Conservation (phyloP, 2,797 vertebrate genomes). For the Vireo griseus region DNA sequence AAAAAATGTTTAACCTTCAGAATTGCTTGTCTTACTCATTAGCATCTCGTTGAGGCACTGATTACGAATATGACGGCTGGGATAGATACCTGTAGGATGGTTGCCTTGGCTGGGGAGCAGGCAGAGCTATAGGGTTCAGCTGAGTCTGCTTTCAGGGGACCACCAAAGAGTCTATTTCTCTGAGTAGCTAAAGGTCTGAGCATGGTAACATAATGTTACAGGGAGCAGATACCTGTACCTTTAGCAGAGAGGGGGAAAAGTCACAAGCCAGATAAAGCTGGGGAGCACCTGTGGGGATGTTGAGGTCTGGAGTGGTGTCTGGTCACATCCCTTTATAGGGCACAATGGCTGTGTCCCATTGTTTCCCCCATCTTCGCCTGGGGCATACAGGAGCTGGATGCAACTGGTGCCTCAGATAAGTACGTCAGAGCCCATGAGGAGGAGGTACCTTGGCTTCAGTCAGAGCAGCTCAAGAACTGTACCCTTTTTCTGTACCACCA, state of each 20-base stretch:
- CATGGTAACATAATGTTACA: not conserved
- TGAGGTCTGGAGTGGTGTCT: not conserved
- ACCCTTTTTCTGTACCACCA: not conserved
- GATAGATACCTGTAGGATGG: not conserved
- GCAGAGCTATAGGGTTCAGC: not conserved
- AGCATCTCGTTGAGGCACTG: not conserved
- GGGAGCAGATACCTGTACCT: not conserved
- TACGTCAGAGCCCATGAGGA: fast-evolving
- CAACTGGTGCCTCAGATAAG: not conserved
- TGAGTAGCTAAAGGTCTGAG: not conserved
- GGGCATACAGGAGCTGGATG: not conserved
- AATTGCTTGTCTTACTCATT: not conserved
- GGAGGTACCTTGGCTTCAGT: not conserved
- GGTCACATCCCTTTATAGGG: fast-evolving
- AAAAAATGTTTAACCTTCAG: not conserved
- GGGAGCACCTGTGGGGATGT: not conserved
- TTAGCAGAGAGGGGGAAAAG: not conserved
- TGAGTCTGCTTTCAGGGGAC: not conserved
- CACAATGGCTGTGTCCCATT: fast-evolving
- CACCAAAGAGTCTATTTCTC: not conserved
- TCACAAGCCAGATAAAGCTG: not conserved
- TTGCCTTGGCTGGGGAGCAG: not conserved
- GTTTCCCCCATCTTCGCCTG: not conserved
- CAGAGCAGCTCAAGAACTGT: not conserved
- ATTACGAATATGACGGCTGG: not conserved